These are phyloP conservation scores for Tinamus major DNA, from an alignment of 2,797 vertebrate genomes.

Conservation along the genomic window DNA sequence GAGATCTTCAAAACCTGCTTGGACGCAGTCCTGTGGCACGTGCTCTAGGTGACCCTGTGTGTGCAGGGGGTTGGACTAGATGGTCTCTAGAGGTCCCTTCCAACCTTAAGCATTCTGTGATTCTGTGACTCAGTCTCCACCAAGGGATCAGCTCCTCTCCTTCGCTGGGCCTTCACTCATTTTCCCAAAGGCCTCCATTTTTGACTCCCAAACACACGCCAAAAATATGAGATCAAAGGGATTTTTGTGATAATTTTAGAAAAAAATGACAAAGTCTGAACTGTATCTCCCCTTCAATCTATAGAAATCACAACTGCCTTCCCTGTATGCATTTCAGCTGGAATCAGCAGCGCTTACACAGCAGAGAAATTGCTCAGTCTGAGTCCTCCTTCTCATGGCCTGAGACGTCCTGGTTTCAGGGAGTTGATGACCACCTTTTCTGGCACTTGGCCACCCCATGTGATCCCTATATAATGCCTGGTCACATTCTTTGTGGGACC, in stretches of 20 bases:
- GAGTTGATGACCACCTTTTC: neutral
- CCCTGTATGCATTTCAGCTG: neutral
- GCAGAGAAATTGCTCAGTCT: neutral
- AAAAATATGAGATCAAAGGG: neutral
- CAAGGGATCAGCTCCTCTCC: neutral
- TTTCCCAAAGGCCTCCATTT: neutral
- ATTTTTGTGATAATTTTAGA: neutral
- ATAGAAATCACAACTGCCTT: neutral
- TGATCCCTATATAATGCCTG: neutral
- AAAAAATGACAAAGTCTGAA: neutral
- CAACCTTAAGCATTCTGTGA: too few species aligned
- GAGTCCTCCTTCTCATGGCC: neutral
- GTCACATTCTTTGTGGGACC: fast-evolving
- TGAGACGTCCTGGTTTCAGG: neutral
- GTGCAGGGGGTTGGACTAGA: too few species aligned
- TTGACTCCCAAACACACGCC: neutral
- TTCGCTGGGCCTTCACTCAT: neutral
- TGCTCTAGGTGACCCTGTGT: too few species aligned
- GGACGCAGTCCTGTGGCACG: too few species aligned
- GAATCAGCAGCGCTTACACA: neutral
- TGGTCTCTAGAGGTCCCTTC: too few species aligned
- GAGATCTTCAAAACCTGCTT: too few species aligned
- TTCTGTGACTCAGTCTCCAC: neutral
- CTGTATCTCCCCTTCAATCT: fast-evolving
- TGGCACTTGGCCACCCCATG: neutral